Base-by-base conservation (phyloP, 1,140 invertebrate species). In the Acromyrmex heyeri region DNA sequence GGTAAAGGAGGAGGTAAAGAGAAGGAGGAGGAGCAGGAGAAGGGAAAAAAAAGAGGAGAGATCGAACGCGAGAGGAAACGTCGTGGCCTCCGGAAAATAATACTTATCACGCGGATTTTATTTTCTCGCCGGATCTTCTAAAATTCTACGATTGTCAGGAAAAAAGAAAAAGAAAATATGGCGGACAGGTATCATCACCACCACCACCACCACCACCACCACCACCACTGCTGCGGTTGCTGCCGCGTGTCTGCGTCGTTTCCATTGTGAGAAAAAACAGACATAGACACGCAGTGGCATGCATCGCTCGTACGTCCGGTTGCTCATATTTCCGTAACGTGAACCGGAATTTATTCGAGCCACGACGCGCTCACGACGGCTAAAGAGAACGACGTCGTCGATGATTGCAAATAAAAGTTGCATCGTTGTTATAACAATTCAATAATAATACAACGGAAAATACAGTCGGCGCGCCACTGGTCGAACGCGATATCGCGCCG, bases 281-380 rank as follows among this genome's bases (percentile, higher is more conserved):
- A 72, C 21, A 16, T 53, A n/a, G 2, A 72, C 18, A n/a, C 30
- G 53, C 34, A 38, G 34, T 38, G 34, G 34, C 48, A 18, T 5
- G 4, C 48, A n/a, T 6, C 21, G 24, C 30, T 16, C n/a, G 30
- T 69, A 53, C 12, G 2, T 65, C 67, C 53, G 53, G 21, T 44
- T 21, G 34, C 24, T 24, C 24, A 27, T 53, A 55, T 27, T 79
- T 79, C 76, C 76, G 65, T 73, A 73, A 72, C 34, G 67, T n/a
- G 24, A 72, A 61, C 14, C 67, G 24, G 38, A 82, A 82, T 82
- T 73, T 24, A 24, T 73, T 73, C 48, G 18, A 6, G 2, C 53
- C 24, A 14, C 34, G 12, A 8, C 34, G 12, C 10, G 34, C 24
- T 10, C 44, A 34, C 57, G 55, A 18, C 16, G 12, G 34, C 21